Percentiles rank a stretch among this genome's conserved stretches.
phyloP scores from a whole-genome alignment of 1,140 invertebrate species.

The Coboldia fuscipes region DNA sequence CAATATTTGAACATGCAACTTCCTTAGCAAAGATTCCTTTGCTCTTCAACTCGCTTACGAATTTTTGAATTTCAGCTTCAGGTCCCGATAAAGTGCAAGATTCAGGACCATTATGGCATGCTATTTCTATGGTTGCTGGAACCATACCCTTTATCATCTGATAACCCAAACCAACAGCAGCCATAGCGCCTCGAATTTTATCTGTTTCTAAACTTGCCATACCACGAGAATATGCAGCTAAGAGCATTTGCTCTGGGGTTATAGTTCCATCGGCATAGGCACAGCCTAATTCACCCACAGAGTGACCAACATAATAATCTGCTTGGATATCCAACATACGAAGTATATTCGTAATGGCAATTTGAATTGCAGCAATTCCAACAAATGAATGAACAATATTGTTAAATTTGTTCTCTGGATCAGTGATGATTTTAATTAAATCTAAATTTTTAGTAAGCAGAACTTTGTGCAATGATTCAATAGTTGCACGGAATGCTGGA shows the following conservation, averaged over 20 bases:
- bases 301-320: slow-evolving; percentile 72
- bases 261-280: slow-evolving; percentile 74
- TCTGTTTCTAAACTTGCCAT: slow-evolving; percentile 57
- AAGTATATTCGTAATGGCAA: slow-evolving; percentile 63
- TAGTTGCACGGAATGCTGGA: slow-evolving; percentile 46
- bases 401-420: slow-evolving; percentile 53
- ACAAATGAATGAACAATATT: slow-evolving; percentile 76
- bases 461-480: slow-evolving; percentile 45
- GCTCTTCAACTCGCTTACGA: slow-evolving; percentile 41
- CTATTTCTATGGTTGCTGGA: slow-evolving; percentile 48
- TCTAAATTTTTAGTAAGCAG: slow-evolving; percentile 54
- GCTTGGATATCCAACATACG: slow-evolving; percentile 44
- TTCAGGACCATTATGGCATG: slow-evolving; percentile 68
- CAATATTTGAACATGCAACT: slow-evolving; percentile 61
- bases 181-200: slow-evolving; percentile 63
- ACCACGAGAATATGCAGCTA: slow-evolving; percentile 69
- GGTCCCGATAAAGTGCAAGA: slow-evolving; percentile 75
- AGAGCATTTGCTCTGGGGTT: slow-evolving; percentile 61
- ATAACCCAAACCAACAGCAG: slow-evolving; percentile 47
- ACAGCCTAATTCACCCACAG: slow-evolving; percentile 75
- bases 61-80: slow-evolving; percentile 38
- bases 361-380: slow-evolving; percentile 73
- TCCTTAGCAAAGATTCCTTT: slow-evolving; percentile 63
- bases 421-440: slow-evolving; percentile 56
- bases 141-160: slow-evolving; percentile 32